A percentile compares a stretch with the other conserved stretches of the same genome.
phyloP scores from a whole-genome alignment of 2,888 invertebrate species.

The Clitarchus hookeri region DNA sequence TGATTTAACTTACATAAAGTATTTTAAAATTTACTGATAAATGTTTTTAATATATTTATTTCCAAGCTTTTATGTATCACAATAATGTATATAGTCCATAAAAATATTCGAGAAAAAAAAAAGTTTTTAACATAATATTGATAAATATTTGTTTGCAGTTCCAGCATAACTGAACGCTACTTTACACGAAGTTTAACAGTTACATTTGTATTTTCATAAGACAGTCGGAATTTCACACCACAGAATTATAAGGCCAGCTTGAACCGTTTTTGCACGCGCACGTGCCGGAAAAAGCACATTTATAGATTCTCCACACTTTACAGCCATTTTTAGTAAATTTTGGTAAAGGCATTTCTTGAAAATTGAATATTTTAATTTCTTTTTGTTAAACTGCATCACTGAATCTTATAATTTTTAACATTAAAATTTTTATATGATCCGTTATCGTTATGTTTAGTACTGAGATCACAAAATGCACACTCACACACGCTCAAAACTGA shows the following conservation, averaged over 20 bases:
- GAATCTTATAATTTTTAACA: not conserved
- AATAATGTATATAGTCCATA: no score
- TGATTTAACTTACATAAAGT: no score
- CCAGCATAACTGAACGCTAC: not conserved
- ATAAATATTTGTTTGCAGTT: not conserved
- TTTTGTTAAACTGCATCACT: not conserved
- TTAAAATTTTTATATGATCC: not conserved
- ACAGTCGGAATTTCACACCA: not conserved
- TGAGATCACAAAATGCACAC: conserved; percentile 2
- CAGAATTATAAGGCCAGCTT: conserved; percentile 9
- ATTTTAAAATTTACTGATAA: no score
- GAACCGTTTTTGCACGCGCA: not conserved
- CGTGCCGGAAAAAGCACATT: conserved; percentile 1
- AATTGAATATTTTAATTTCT: not conserved
- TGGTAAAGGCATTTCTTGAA: not conserved
- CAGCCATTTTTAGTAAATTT: not conserved
- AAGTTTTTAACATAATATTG: no score
- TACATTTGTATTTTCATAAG: not conserved
- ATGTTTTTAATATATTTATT: no score
- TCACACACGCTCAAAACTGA: not conserved
- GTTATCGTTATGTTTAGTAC: not conserved
- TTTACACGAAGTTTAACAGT: not conserved
- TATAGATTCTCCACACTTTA: not conserved
- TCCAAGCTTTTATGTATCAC: no score
- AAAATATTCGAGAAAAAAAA: no score